A percentile compares a stretch with the other conserved stretches of the same genome.
phyloP scores from a whole-genome alignment of 2,888 invertebrate genomes.

The Teleiodes luculella region DNA sequence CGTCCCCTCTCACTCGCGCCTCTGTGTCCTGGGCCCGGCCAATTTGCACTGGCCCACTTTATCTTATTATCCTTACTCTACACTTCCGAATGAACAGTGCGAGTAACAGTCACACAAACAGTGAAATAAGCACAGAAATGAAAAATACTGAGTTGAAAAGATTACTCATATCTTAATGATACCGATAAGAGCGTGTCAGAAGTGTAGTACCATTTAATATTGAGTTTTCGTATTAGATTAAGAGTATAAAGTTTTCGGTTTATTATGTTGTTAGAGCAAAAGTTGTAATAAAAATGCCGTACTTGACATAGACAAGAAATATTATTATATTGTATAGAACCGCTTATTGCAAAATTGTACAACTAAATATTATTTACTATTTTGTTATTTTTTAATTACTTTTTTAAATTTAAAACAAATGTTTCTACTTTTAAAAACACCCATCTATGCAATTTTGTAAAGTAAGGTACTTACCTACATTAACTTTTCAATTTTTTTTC shows the following conservation, averaged over 20 bases:
- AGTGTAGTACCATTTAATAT: neutral
- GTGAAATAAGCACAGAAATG: neutral
- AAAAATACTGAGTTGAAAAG: neutral
- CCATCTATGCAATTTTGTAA: too few species aligned
- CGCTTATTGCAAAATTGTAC: neutral
- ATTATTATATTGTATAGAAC: too few species aligned
- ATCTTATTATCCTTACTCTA: slow-evolving; percentile 7
- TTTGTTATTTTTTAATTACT: neutral
- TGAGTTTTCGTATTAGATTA: too few species aligned
- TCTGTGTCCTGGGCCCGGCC: slow-evolving; percentile 46
- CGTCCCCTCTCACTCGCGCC: slow-evolving; percentile 26
- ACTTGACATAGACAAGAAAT: too few species aligned
- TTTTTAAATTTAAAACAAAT: too few species aligned
- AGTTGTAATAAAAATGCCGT: too few species aligned
- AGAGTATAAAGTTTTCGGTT: too few species aligned
- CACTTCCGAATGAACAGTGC: neutral
- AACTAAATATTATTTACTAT: neutral
- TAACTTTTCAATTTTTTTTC: too few species aligned
- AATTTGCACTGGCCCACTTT: slow-evolving; percentile 49
- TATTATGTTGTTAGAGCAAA: too few species aligned
- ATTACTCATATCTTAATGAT: neutral
- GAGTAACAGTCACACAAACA: neutral
- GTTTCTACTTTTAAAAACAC: too few species aligned
- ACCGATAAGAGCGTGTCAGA: neutral
- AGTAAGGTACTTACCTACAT: too few species aligned